Evolutionary conservation across 2,113 vertebrate species (phyloP), one percentile per base, ranked within the genome.

Genomic region (Antechinus flavipes): DNA sequence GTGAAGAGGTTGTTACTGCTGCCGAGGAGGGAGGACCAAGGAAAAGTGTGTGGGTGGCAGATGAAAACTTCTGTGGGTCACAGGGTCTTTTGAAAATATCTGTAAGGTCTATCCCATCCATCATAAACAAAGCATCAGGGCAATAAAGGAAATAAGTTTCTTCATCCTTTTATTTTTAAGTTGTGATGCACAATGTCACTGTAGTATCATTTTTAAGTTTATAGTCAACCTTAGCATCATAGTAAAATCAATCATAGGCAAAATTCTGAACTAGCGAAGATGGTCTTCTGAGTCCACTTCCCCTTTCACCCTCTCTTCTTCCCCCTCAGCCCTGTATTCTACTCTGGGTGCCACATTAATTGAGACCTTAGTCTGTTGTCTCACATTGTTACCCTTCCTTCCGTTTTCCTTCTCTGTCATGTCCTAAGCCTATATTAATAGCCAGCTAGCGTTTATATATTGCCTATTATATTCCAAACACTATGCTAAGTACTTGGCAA

Each of bases 1-100:
- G 52, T 89, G 61, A 11, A 68, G 92, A 89, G 50, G 58, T 84
- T 53, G 91, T 94, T 22, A 89, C 76, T 92, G 93, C 93, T 95
- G 95, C 97, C 92, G 47, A 49, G 76, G 27, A 49, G 46, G 26
- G 54, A 92, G 53, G 68, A 42, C 16, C 68, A 84, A 19, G 68
- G 42, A 84, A 84, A 84, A 84, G 68, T 84, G 19, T 84, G 68
- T 84, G n/a, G 68, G 68, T 84, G 68, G n/a, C 68, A 42, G 6
- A 84, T 84, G n/a, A 84, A 84, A 22, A 84, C n/a, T 76, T 76
- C 68, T 84, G 68, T 84, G 68, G 68, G n/a, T 84, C 68, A 84
- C 68, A 42, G 68, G 19, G 16, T 19, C n/a, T 42, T 84, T 23
- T 42, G 68, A 84, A 84, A 6, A 22, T 84, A 84, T 42, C 35